phyloP scores from a whole-genome alignment of 2,888 invertebrate genomes.

The Rhagophthalmus giganteus region DNA sequence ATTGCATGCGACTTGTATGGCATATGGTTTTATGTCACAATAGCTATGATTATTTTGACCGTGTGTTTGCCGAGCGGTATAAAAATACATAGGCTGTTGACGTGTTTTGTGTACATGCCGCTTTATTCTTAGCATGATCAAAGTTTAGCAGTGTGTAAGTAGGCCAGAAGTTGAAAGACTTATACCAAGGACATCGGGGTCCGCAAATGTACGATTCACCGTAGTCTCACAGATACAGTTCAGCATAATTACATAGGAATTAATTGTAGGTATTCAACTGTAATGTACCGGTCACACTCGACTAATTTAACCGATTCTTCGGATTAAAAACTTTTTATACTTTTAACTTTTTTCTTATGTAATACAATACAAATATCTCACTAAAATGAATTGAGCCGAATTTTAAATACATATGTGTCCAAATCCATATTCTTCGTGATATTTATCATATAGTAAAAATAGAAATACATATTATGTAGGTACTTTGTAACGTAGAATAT shows the following conservation, averaged over 20 bases:
- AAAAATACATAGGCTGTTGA: slow-evolving; percentile 35
- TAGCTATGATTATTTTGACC: slow-evolving; percentile 36
- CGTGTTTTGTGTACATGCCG: slow-evolving; percentile 36
- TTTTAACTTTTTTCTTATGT: background rate
- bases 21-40: slow-evolving; percentile 51
- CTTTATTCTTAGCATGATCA: slow-evolving; percentile 42
- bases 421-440: background rate
- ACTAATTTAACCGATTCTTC: slow-evolving; percentile 21
- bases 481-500: too few relatives aligned
- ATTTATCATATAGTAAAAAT: background rate
- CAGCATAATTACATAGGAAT: slow-evolving; percentile 38
- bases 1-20: slow-evolving; percentile 37
- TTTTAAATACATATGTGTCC: too few relatives aligned
- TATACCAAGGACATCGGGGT: slow-evolving; percentile 78
- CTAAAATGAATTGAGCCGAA: too few relatives aligned
- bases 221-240: slow-evolving; percentile 47
- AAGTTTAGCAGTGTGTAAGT: slow-evolving; percentile 47
- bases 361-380: too few relatives aligned
- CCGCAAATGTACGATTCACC: slow-evolving; percentile 52
- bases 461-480: background rate
- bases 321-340: slow-evolving; percentile 15
- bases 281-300: slow-evolving; percentile 32
- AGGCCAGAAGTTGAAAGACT: slow-evolving; percentile 61
- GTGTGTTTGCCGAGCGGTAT: slow-evolving; percentile 40
- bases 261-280: slow-evolving; percentile 41